A percentile compares a stretch with the other conserved stretches of the same genome.
These are phyloP conservation scores for Phenganax stokvisi DNA, from an alignment of 92 coral and sea anemone species.

Conservation along the genomic window DNA sequence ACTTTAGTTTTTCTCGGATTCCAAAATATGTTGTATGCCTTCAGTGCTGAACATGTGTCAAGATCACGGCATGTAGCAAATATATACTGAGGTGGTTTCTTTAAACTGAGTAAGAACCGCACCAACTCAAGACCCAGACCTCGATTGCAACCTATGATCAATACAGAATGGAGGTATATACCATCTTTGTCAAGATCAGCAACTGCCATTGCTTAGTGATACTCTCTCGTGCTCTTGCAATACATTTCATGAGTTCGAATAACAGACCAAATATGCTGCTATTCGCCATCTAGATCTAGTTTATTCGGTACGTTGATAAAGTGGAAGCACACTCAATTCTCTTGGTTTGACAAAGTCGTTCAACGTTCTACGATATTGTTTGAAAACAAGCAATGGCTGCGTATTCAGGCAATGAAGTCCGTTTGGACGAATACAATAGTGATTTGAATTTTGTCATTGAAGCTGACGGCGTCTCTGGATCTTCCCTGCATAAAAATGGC, in stretches of 20 bases:
- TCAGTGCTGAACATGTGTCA: constrained; percentile 23
- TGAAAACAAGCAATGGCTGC: background rate
- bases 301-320: too few relatives aligned
- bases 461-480: constrained; percentile 75
- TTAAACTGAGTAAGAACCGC: constrained; percentile 53
- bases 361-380: too few relatives aligned
- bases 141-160: constrained; percentile 76
- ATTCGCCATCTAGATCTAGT: too few relatives aligned
- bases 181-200: constrained; percentile 8
- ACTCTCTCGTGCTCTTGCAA: too few relatives aligned
- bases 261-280: too few relatives aligned
- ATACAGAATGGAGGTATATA: constrained; percentile 38
- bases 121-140: constrained; percentile 80
- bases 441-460: constrained; percentile 84
- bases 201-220: background rate
- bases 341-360: too few relatives aligned
- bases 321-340: too few relatives aligned
- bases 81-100: constrained; percentile 57
- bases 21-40: constrained; percentile 38
- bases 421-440: constrained; percentile 79
- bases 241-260: too few relatives aligned
- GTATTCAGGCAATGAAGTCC: constrained; percentile 24
- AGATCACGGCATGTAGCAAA: constrained; percentile 66
- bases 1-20: constrained; percentile 48
- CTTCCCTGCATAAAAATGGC: constrained; percentile 65